Evolutionary conservation across 2,888 invertebrate species (phyloP).

Genomic region (Dorcus hopei): DNA sequence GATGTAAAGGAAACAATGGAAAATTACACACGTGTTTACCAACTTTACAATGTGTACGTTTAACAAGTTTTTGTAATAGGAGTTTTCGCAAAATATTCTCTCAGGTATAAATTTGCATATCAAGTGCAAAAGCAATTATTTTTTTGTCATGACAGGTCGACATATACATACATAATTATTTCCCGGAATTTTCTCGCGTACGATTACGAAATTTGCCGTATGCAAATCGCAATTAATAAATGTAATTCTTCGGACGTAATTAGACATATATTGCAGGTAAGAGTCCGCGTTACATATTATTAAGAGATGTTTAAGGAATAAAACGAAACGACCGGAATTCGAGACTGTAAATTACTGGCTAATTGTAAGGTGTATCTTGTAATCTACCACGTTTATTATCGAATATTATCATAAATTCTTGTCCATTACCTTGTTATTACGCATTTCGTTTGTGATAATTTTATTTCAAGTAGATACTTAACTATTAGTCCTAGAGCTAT

Average conservation of each 20-base stretch:
- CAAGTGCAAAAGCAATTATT: too few species aligned
- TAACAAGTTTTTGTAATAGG: too few species aligned
- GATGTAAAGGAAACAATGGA: too few species aligned
- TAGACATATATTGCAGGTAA: background rate
- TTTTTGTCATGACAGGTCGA: too few species aligned
- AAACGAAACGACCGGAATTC: slow-evolving; percentile 19
- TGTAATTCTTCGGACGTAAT: slow-evolving; percentile 1
- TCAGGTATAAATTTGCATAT: too few species aligned
- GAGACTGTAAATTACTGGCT: slow-evolving; percentile 20
- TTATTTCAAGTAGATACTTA: slow-evolving; percentile 16
- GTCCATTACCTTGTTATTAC: slow-evolving; percentile 20
- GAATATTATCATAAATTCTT: slow-evolving; percentile 22
- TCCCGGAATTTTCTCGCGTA: background rate
- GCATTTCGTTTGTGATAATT: slow-evolving; percentile 17
- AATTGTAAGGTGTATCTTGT: slow-evolving; percentile 17
- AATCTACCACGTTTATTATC: slow-evolving; percentile 22
- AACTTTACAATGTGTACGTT: too few species aligned
- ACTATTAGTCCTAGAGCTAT: slow-evolving; percentile 1
- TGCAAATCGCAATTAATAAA: slow-evolving; percentile 1
- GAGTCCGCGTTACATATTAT: slow-evolving; percentile 1
- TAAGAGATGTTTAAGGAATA: background rate
- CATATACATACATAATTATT: background rate
- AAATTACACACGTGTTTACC: too few species aligned
- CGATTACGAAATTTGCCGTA: background rate
- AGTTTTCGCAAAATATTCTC: too few species aligned